Evolutionary conservation across 2,888 invertebrate species (phyloP), one percentile per base, ranked within the genome.

Genomic region (Aphelenchoides bicaudatus): DNA sequence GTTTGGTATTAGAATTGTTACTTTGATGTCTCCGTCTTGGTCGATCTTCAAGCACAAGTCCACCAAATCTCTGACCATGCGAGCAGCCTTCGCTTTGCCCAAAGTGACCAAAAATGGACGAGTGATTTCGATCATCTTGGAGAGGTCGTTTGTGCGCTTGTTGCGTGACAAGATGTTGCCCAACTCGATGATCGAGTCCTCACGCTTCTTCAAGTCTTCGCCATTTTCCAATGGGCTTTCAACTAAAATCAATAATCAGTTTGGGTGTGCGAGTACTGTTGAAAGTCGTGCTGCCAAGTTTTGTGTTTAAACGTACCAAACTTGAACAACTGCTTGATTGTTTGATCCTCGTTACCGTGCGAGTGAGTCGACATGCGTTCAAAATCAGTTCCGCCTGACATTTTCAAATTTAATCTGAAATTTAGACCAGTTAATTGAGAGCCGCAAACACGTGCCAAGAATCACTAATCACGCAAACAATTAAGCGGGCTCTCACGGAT

Each of bases 11-110:
- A n/a, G n/a, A n/a, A n/a, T n/a, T n/a, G 49, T 5, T 10, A 72
- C 75, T 61, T 75, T 76, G 43, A 74, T 69, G 46, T 72, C 90
- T 53, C 94, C 94, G 66, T 91, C 92, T 50, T 88, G 90, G 65
- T 92, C 92, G 82, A 98, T 86, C 80, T 93, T 94, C 71, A 98
- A 83, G 82, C 98, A 98, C 83, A 92, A 87, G 81, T 99, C 98
- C 10, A 98, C 94, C 71, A 99, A 84, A 23, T 91, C 89, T 66
- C 96, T 86, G 6, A 99, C 96, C 74, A 99, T 83, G 82, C 98
- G 98, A 0, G 96, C 96, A 53, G 98, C 98, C 83, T 98, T 98
- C 31, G 98, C 96, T 84, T 98, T 98, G 80, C 94, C 94, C 78
- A 98, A 91, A 73, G 88, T 84, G 75, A 88, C 88, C 61, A 98